Percentiles rank a stretch among this genome's conserved stretches.
These are phyloP conservation scores for Platycheirus albimanus DNA, from an alignment of 2,888 invertebrate species.

Conservation along the genomic window DNA sequence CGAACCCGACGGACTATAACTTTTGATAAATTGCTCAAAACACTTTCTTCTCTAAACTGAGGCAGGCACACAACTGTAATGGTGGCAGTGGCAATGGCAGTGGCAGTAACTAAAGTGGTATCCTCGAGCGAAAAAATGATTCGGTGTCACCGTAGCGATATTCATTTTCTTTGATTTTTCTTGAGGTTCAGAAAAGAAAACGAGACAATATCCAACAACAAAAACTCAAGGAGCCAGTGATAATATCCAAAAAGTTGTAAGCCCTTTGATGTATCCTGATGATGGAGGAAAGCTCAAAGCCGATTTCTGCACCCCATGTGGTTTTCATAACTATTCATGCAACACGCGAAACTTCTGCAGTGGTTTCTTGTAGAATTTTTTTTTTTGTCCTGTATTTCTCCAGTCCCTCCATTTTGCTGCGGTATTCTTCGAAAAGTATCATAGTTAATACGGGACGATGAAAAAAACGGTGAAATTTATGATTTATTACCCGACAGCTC, in stretches of 20 bases:
- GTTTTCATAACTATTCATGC: conserved; percentile 65
- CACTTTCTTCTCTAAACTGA: conserved; percentile 54
- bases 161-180: conserved; percentile 8
- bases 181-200: not conserved
- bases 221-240: not conserved
- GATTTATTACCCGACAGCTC: conserved; percentile 68
- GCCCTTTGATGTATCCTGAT: conserved; percentile 54
- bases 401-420: conserved; percentile 45
- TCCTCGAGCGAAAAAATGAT: conserved; percentile 58
- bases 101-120: conserved; percentile 60
- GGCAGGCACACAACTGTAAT: conserved; percentile 10
- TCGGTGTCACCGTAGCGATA: conserved; percentile 47
- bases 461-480: conserved; percentile 61
- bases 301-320: conserved; percentile 54
- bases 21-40: conserved; percentile 62
- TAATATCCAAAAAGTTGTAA: conserved; percentile 11
- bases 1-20: conserved; percentile 8
- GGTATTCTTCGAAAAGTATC: conserved; percentile 57
- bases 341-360: conserved; percentile 70
- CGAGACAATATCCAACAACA: not conserved
- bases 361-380: conserved; percentile 37
- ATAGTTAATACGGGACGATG: conserved; percentile 39
- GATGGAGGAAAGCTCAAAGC: conserved; percentile 56
- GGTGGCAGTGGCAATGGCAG: no score
- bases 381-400: conserved; percentile 4